Base-by-base conservation (phyloP, 2,113 vertebrate genomes). In the Halcyon senegalensis region DNA sequence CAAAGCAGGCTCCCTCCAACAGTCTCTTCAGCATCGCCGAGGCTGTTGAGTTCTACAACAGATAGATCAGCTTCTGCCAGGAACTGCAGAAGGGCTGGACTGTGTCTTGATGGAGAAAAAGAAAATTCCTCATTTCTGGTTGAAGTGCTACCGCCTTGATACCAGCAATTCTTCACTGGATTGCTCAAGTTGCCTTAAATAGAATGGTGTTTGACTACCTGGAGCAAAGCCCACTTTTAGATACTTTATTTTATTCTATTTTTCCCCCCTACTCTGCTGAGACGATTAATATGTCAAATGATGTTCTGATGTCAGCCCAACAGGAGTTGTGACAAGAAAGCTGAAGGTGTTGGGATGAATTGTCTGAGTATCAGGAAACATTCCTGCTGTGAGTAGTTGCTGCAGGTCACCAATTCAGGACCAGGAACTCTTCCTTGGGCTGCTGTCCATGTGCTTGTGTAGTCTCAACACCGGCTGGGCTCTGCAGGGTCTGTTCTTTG, bases 381-480 rank as follows among this genome's bases (percentile, higher is more conserved):
- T 24, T 43, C 1, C 0, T n/a, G 24, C 35, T 30, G 35, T 37
- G 53, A 69, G 64, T 23, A 16, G 62, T 4, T 56, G 35, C 55
- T 25, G 8, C 11, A 1, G 6, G 19, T 43, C 59, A 33, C 35
- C 28, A 35, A 37, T 59, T 66, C 31, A 7, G 58, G 50, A 66
- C 44, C 35, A 3, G 15, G 56, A 5, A 28, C 21, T 72, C 41
- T 46, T 70, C 63, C 37, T 19, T 28, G 56, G 31, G 48, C 55
- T 62, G 9, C 18, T 68, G 27, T 20, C 48, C 11, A 0, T n/a
- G 62, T 79, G 13, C 33, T 67, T 51, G 28, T 27, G 28, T 9
- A 10, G 18, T 14, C 44, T 37, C 19, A 59, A 8, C 14, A 2
- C 1, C 1, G 35, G 44, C 44, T 17, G 1, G 18, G 31, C 35